Percentiles rank a stretch among this genome's conserved stretches.
Conservation (phyloP, 2,797 vertebrate species). For the Gadopsis bispinosus region DNA sequence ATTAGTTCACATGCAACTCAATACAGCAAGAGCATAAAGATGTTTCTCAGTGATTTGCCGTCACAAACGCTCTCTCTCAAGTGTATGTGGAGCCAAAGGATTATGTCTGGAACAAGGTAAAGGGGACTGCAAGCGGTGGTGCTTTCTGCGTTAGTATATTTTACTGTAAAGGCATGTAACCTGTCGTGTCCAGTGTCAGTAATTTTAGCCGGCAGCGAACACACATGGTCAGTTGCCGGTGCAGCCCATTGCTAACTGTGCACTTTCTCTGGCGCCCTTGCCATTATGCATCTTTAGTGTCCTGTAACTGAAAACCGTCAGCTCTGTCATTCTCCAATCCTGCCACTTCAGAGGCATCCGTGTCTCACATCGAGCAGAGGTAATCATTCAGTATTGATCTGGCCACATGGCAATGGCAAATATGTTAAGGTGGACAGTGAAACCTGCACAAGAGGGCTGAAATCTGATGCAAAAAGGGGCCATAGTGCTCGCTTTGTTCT, state of each 20-base stretch:
- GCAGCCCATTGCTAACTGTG: slow-evolving; percentile 54
- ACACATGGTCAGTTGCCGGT: slow-evolving; percentile 44
- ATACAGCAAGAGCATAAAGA: slow-evolving; percentile 27
- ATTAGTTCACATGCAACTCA: slow-evolving; percentile 21
- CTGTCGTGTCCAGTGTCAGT: slow-evolving; percentile 54
- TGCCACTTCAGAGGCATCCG: slow-evolving; percentile 52
- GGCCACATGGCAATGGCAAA: slow-evolving; percentile 54
- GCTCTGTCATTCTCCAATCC: slow-evolving; percentile 48
- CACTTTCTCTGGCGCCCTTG: slow-evolving; percentile 71
- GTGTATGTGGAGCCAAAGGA: slow-evolving; percentile 13
- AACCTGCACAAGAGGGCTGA: slow-evolving; percentile 29
- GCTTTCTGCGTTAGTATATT: slow-evolving; percentile 11
- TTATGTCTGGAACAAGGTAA: slow-evolving; percentile 13
- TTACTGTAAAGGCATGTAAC: slow-evolving; percentile 27
- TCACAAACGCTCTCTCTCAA: slow-evolving; percentile 27
- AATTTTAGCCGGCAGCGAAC: slow-evolving; percentile 46
- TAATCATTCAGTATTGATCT: slow-evolving; percentile 79
- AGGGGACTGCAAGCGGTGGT: neutral
- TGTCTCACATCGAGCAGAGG: slow-evolving; percentile 52
- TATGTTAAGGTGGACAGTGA: slow-evolving; percentile 57
- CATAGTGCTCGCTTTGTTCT: slow-evolving; percentile 29
- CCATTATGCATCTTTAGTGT: slow-evolving; percentile 67
- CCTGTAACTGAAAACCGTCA: slow-evolving; percentile 76
- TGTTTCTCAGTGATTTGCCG: slow-evolving; percentile 35
- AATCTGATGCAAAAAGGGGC: slow-evolving; percentile 17